These are phyloP conservation scores for Opisthocomus hoazin DNA, from an alignment of 2,113 vertebrate species.

Conservation along the genomic window DNA sequence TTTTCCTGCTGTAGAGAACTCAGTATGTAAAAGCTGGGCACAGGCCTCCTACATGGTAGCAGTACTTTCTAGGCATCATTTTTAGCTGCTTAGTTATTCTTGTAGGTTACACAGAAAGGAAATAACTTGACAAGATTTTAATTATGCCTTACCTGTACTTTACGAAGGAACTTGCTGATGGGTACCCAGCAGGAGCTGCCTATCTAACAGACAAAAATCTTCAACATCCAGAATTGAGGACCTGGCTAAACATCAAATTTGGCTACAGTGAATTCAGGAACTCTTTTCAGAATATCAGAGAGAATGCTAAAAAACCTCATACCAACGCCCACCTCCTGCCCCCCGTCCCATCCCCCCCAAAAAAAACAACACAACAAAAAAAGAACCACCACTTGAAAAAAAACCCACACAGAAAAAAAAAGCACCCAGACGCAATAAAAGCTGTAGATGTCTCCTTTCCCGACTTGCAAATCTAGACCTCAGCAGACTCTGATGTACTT, in stretches of 20 bases:
- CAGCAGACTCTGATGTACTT: background rate
- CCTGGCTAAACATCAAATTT: background rate
- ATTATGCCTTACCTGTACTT: background rate
- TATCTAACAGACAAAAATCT: background rate
- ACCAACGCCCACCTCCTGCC: background rate
- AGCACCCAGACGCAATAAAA: background rate
- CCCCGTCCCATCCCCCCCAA: no score
- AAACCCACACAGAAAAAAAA: background rate
- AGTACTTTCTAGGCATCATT: background rate
- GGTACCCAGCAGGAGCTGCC: background rate
- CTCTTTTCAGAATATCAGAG: background rate
- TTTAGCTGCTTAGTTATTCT: background rate
- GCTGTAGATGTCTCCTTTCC: background rate
- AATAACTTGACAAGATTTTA: background rate
- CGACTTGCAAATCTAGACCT: background rate
- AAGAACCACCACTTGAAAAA: background rate
- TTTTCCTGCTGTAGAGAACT: background rate
- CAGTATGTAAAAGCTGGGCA: background rate
- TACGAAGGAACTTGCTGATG: background rate
- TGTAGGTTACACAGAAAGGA: background rate
- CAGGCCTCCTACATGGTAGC: background rate
- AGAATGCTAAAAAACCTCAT: background rate
- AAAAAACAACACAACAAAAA: accelerated
- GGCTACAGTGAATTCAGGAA: background rate
- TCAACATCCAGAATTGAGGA: background rate